These are phyloP conservation scores for Crotalus tigris DNA, from an alignment of 2,113 vertebrate genomes.

Conservation along the genomic window DNA sequence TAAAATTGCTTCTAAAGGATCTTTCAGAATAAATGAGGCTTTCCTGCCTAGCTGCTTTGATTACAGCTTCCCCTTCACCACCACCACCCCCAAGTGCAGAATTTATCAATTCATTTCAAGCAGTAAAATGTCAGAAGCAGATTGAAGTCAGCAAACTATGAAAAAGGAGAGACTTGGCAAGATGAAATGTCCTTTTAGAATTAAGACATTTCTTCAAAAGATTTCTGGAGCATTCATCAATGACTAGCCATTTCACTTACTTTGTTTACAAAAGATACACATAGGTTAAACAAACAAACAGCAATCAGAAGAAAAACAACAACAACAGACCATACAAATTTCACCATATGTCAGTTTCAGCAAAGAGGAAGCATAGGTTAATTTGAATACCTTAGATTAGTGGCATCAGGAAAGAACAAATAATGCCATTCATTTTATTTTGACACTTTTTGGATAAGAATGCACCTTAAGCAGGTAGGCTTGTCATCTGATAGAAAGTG, in stretches of 20 bases:
- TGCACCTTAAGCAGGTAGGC: not conserved
- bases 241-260: not conserved
- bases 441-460: fast-evolving
- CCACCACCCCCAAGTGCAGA: not conserved
- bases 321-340: not conserved
- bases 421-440: constrained; percentile 1
- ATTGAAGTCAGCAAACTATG: constrained; percentile 3
- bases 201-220: constrained; percentile 5
- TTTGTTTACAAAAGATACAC: not conserved
- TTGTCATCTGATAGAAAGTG: not conserved
- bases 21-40: constrained; percentile 5
- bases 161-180: not conserved
- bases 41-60: not conserved
- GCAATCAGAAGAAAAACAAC: not conserved
- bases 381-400: constrained; percentile 20
- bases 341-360: not conserved
- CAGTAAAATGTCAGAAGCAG: constrained; percentile 12
- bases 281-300: not conserved
- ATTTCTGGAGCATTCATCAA: not conserved
- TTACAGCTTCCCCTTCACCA: no score
- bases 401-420: not conserved
- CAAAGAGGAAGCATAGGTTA: not conserved
- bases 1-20: constrained; percentile 7
- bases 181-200: constrained; percentile 11
- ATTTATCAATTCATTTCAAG: not conserved